Evolutionary conservation across 2,113 vertebrate genomes (phyloP), one percentile per base, ranked within the genome.

Genomic region (Brachyistius frenatus): DNA sequence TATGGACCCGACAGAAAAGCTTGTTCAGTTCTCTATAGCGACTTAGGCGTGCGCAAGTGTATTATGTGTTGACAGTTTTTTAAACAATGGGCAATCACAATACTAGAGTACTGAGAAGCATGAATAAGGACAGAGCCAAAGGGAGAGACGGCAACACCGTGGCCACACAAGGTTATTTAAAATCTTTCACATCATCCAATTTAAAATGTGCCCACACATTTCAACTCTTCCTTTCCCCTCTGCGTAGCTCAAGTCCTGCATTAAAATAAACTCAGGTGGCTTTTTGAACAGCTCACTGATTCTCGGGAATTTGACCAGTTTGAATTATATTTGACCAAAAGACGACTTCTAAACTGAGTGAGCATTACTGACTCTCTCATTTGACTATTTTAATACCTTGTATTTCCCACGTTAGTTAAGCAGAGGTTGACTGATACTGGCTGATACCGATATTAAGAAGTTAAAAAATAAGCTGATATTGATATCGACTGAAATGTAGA

Each of bases 21-120:
- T 47, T 4, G 11, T 44, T 81, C 54, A 32, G 23, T 70, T 55
- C 46, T 55, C 47, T 58, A 7, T 5, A 44, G 47, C 8, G 36
- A 66, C 56, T 71, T 31, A 2, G 2, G 46, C 61, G 61, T 53
- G 44, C 55, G 55, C 46, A 35, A 53, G 73, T 78, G 44, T 82
- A 76, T 77, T 84, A 87, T 61, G 7, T 41, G 55, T 67, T 78
- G 76, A 65, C 76, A 10, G 78, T 75, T 81, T 74, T 84, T 82
- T 30, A 60, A 88, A 83, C 71, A 86, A 81, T 41, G 52, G 75
- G 41, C 6, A 52, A 30, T 79, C 44, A 31, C 76, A 64, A 71
- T 64, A 67, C 61, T 55, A 70, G 55, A 66, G 71, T 47, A 54
- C 44, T 54, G 62, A 67, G 75, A 41, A 70, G 31, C 8, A 55